Evolutionary conservation across 2,888 invertebrate species (phyloP).

Genomic region (Scaptomyza flava): DNA sequence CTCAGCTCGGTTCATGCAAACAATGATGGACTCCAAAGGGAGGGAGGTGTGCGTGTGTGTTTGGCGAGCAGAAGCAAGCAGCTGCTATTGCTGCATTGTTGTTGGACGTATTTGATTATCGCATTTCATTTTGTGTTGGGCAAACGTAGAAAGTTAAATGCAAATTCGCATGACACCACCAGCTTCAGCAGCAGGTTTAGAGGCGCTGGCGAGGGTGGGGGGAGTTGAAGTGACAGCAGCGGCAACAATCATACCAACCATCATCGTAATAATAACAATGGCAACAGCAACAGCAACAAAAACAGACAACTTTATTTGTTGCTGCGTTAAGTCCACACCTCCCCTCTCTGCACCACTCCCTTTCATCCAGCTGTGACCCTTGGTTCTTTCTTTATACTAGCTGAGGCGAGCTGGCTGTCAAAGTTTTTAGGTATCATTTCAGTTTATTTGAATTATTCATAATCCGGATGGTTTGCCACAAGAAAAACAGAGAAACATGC

Average conservation of each 20-base stretch:
- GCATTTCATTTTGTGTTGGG: constrained; percentile 77
- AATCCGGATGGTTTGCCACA: constrained; percentile 66
- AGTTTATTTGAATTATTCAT: constrained; percentile 80
- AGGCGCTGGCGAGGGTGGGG: background rate
- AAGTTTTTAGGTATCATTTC: constrained; percentile 80
- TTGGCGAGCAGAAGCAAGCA: constrained; percentile 3
- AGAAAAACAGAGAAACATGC: constrained; percentile 50
- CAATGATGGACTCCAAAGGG: constrained; percentile 3
- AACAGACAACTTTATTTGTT: constrained; percentile 64
- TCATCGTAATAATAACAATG: constrained; percentile 65
- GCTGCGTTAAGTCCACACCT: constrained; percentile 50
- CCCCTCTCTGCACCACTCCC: background rate
- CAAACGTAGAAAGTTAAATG: constrained; percentile 76
- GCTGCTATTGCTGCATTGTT: constrained; percentile 58
- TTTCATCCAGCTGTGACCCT: constrained; percentile 26
- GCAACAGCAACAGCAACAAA: constrained; percentile 51
- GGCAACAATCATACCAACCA: constrained; percentile 71
- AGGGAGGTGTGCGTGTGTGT: background rate
- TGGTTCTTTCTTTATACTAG: constrained; percentile 23
- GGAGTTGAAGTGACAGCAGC: constrained; percentile 22
- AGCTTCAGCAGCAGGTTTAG: constrained; percentile 19
- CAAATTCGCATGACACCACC: constrained; percentile 75
- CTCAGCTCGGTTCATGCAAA: constrained; percentile 42
- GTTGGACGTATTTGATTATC: constrained; percentile 76
- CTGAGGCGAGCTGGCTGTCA: constrained; percentile 57